Evolutionary conservation across 2,888 invertebrate species (phyloP).

Genomic region (Lasioglossum calceatum): DNA sequence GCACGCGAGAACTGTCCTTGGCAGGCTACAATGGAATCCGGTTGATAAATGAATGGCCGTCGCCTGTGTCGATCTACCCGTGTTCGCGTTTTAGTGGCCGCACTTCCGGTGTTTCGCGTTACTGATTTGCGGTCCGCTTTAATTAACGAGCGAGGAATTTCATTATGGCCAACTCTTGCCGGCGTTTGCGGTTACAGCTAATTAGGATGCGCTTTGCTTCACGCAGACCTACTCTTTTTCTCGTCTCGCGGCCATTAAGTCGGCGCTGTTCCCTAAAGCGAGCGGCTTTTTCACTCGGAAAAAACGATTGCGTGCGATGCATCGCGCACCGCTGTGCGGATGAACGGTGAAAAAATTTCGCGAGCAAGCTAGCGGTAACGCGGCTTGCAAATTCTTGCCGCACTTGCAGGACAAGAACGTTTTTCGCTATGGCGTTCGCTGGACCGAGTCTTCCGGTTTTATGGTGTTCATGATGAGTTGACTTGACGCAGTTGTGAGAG

Average conservation of each 20-base stretch:
- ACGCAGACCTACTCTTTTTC: constrained; percentile 37
- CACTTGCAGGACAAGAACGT: background rate
- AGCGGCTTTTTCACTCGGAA: background rate
- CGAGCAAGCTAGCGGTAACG: background rate
- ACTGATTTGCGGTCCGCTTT: constrained; percentile 67
- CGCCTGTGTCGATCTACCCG: constrained; percentile 20
- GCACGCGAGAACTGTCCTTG: constrained; percentile 49
- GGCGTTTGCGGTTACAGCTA: constrained; percentile 44
- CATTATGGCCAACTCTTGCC: constrained; percentile 57
- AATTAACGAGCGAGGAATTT: constrained; percentile 70
- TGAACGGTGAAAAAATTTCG: background rate
- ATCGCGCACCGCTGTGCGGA: background rate
- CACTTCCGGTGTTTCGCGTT: constrained; percentile 63
- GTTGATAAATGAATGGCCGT: constrained; percentile 59
- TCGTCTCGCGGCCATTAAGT: constrained; percentile 22
- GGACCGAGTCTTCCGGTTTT: no score
- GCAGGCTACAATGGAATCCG: constrained; percentile 66
- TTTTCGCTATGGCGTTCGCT: no score
- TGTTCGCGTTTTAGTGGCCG: constrained; percentile 32
- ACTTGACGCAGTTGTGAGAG: no score
- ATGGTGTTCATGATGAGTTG: no score
- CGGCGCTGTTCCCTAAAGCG: background rate
- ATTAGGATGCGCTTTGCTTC: constrained; percentile 43
- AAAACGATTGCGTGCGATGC: background rate
- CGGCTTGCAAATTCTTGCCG: background rate